Conservation (phyloP, 2,113 vertebrate species). For the Peromyscus maniculatus region DNA sequence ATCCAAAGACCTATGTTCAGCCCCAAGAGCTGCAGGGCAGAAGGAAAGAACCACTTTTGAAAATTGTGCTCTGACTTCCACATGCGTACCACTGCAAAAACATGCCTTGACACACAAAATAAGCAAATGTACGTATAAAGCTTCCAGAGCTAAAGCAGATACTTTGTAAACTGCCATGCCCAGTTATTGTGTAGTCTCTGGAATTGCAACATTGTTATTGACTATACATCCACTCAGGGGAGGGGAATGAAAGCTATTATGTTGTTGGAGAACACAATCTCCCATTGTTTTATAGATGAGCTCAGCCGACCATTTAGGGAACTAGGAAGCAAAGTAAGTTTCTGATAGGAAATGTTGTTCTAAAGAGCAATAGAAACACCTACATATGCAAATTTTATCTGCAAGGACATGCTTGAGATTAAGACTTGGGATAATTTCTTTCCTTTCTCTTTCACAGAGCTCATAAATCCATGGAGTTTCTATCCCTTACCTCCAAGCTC, state of each 20-base stretch:
- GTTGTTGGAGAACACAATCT: background rate
- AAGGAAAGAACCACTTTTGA: background rate
- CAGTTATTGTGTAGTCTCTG: background rate
- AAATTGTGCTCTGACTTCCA: background rate
- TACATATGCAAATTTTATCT: background rate
- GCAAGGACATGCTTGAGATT: background rate
- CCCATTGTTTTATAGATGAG: background rate
- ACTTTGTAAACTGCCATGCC: background rate
- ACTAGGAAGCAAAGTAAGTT: background rate
- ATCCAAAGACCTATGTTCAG: background rate
- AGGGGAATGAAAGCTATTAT: background rate
- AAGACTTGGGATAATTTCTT: constrained; percentile 13
- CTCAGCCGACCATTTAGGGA: background rate
- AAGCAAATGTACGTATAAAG: background rate
- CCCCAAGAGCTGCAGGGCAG: background rate
- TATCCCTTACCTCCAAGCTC: background rate
- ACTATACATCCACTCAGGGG: background rate
- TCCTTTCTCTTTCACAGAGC: background rate
- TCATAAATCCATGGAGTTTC: background rate
- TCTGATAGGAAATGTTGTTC: background rate
- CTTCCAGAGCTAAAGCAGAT: background rate
- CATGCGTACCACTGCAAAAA: background rate
- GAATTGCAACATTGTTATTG: background rate
- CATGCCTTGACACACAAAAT: background rate
- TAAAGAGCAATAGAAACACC: background rate